Percentiles rank a stretch among this genome's conserved stretches.
These are phyloP conservation scores for Dugesia japonica DNA, from an alignment of 2,888 invertebrate species.

Conservation along the genomic window DNA sequence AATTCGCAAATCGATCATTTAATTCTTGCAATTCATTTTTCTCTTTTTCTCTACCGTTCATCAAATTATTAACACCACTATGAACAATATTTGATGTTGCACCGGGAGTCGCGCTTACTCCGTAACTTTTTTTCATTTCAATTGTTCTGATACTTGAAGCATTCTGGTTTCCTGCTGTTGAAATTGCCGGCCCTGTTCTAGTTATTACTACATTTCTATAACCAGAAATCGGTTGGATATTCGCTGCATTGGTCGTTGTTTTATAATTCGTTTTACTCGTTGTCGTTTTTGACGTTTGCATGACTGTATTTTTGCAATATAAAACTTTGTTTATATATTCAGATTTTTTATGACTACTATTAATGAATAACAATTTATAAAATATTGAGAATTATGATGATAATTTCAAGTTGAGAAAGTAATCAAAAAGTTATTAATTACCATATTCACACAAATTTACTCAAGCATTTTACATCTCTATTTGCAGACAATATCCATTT, in stretches of 20 bases:
- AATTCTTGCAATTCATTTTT: conserved; percentile 51
- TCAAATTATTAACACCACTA: conserved; percentile 45
- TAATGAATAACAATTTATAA: neutral
- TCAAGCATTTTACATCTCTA: neutral
- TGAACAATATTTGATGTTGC: conserved; percentile 21
- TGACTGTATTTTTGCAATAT: neutral
- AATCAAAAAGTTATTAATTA: neutral
- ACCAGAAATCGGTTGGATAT: neutral
- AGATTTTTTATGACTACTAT: neutral
- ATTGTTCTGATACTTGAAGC: neutral
- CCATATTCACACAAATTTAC: neutral
- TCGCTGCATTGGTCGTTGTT: neutral
- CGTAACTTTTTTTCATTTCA: conserved; percentile 1
- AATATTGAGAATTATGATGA: neutral
- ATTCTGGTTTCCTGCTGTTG: neutral
- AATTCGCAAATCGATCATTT: conserved; percentile 51
- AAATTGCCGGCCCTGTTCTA: neutral
- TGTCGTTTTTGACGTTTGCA: neutral
- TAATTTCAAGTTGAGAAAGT: neutral
- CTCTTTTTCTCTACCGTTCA: conserved; percentile 48
- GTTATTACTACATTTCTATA: conserved; percentile 21
- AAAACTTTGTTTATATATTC: neutral
- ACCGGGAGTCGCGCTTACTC: neutral
- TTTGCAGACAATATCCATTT: no score
- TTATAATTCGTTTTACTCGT: neutral